phyloP scores from a whole-genome alignment of 2,113 vertebrate genomes.

The Speoplatyrhinus poulsoni region DNA sequence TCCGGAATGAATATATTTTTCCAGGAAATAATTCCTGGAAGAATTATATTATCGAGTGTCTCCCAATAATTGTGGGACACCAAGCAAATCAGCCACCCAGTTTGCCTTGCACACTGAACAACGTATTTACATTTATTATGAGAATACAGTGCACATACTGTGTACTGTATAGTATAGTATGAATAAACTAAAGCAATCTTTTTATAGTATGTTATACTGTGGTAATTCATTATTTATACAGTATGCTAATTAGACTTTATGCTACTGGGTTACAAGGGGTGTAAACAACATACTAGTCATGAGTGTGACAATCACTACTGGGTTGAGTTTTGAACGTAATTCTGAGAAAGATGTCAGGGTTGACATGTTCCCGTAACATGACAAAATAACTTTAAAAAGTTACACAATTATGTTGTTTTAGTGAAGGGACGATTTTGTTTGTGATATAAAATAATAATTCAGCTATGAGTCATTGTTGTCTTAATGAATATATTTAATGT shows the following conservation, averaged over 20 bases:
- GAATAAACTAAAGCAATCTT: conserved; percentile 37
- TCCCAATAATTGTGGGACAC: conserved; percentile 22
- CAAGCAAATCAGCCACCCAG: conserved; percentile 26
- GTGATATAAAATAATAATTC: too few species aligned
- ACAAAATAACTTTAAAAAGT: neutral
- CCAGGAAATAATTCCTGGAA: conserved; percentile 12
- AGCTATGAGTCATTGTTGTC: too few species aligned
- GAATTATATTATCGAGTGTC: conserved; percentile 7
- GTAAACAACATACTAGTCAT: conserved; percentile 38
- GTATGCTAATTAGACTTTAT: conserved; percentile 59
- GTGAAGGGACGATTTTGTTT: neutral
- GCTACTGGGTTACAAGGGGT: conserved; percentile 32
- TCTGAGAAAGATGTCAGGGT: neutral
- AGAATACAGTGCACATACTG: neutral
- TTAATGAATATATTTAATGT: too few species aligned
- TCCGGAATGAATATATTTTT: neutral
- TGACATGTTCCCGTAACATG: neutral
- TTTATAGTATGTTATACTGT: conserved; percentile 43
- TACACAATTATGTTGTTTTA: neutral
- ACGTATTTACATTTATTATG: conserved; percentile 53
- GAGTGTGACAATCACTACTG: conserved; percentile 21
- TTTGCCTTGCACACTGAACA: conserved; percentile 36
- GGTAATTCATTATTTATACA: conserved; percentile 65
- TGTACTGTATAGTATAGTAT: conserved; percentile 29
- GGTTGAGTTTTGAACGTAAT: conserved; percentile 14